Base-by-base conservation (phyloP, 2,113 vertebrate species). In the Stomatorhinus ivindoensis region DNA sequence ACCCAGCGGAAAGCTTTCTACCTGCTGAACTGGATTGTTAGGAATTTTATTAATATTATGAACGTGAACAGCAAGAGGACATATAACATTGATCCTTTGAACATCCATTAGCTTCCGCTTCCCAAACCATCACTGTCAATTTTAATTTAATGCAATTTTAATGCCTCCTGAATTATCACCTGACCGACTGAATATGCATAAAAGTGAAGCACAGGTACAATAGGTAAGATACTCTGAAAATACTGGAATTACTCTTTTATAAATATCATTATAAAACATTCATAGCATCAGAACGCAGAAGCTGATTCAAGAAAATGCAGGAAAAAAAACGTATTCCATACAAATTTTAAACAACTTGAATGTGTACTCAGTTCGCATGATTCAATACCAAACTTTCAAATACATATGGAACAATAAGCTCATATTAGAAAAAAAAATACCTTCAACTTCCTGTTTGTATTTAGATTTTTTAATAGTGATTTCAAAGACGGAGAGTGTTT, bases 1-100 rank as follows among this genome's bases (percentile, higher is more conserved):
- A 0, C 86, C 76, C 83, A 94, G 21, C 0, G 47, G 86, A 92
- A 96, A 97, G 89, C 91, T 94, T 89, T 93, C 95, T 61, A 96
- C 91, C 92, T 95, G 94, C 50, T 94, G 93, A 92, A 94, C 95
- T 97, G 88, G 13, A 88, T 80, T 31, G 9, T 19, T 39, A 15
- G 55, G 85, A 9, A 87, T 39, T 24, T 24, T n/a, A 47, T 53
- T n/a, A 27, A 31, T 21, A 44, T 47, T 4, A 84, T 47, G 82
- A 21, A 13, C 1, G 2, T 42, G 15, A 80, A 80, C 35, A 80
- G 17, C 5, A 19, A 6, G 35, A 80, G 1, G 17, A 80, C 73
- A 80, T 27, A 27, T 39, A 76, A 17, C 69, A 39, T 1, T 15
- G 13, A 19, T 80, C 35, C 35, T 1, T 15, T 19, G 31, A 42